Percentiles rank a stretch among this genome's conserved stretches.
phyloP scores from a whole-genome alignment of 2,113 vertebrate species.

The Rhodinocichla rosea region DNA sequence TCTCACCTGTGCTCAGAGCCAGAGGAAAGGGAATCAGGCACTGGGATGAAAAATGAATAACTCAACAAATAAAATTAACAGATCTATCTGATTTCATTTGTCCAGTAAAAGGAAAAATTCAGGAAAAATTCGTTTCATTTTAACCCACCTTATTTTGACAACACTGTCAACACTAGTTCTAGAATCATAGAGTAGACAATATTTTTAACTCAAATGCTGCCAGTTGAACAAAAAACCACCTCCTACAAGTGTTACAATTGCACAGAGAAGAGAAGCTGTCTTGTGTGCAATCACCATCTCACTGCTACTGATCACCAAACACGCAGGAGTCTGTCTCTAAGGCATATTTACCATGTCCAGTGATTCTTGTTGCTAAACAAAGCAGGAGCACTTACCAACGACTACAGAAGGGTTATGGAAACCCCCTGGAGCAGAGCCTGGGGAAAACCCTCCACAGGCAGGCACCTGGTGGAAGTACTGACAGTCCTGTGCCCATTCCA shows the following conservation, averaged over 20 bases:
- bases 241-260: background rate
- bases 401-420: background rate
- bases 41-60: background rate
- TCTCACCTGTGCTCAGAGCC: background rate
- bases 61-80: background rate
- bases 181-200: accelerated
- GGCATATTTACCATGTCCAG: background rate
- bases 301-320: too few relatives aligned
- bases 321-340: background rate
- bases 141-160: background rate
- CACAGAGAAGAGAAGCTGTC: background rate
- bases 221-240: background rate
- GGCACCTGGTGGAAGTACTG: too few relatives aligned
- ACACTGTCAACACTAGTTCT: background rate
- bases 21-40: background rate
- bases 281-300: background rate
- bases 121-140: background rate
- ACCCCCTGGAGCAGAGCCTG: background rate
- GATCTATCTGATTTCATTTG: background rate
- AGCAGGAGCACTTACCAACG: background rate
- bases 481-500: background rate
- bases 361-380: background rate
- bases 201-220: background rate
- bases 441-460: background rate
- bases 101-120: background rate